Percentiles rank a stretch among this genome's conserved stretches.
phyloP scores from a whole-genome alignment of 1,140 invertebrate genomes.

The Neodiprion virginianus region DNA sequence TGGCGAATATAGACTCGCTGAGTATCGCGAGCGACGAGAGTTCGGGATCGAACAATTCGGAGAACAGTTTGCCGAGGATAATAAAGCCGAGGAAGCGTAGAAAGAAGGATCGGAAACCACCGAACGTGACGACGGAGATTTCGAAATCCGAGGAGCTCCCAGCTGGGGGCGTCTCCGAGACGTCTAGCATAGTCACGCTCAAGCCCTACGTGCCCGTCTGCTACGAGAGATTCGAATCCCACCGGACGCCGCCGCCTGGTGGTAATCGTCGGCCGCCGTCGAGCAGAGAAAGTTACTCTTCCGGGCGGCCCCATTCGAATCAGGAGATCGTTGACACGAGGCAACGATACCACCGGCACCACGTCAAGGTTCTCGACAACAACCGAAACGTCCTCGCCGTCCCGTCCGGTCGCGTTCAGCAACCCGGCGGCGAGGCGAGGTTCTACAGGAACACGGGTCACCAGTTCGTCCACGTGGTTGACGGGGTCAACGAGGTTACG shows the following conservation, averaged over 20 bases:
- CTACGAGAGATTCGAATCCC: constrained; percentile 44
- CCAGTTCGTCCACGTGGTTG: constrained; percentile 55
- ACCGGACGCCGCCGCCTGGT: constrained; percentile 21
- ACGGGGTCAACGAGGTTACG: constrained; percentile 46
- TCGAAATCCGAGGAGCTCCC: constrained; percentile 55
- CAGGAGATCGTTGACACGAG: constrained; percentile 54
- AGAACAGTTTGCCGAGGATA: constrained; percentile 82
- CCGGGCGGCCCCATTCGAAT: constrained; percentile 39
- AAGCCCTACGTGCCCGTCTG: constrained; percentile 53
- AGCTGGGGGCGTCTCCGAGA: constrained; percentile 27
- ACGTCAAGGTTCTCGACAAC: constrained; percentile 59
- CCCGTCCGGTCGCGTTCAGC: constrained; percentile 36
- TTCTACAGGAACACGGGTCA: constrained; percentile 32
- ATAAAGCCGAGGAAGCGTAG: constrained; percentile 88
- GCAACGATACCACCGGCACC: constrained; percentile 46
- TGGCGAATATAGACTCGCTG: constrained; percentile 67
- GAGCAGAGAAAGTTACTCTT: constrained; percentile 38
- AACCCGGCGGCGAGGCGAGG: constrained; percentile 10
- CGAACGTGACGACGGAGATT: constrained; percentile 47
- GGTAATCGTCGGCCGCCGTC: constrained; percentile 39
- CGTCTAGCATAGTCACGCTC: constrained; percentile 44
- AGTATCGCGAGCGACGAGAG: constrained; percentile 80
- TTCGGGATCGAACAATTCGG: constrained; percentile 73
- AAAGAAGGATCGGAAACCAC: constrained; percentile 86
- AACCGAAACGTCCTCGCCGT: constrained; percentile 56